A percentile compares a stretch with the other conserved stretches of the same genome.
These are phyloP conservation scores for Trissonchulus latispiculum DNA, from an alignment of 2,888 invertebrate species.

Conservation along the genomic window DNA sequence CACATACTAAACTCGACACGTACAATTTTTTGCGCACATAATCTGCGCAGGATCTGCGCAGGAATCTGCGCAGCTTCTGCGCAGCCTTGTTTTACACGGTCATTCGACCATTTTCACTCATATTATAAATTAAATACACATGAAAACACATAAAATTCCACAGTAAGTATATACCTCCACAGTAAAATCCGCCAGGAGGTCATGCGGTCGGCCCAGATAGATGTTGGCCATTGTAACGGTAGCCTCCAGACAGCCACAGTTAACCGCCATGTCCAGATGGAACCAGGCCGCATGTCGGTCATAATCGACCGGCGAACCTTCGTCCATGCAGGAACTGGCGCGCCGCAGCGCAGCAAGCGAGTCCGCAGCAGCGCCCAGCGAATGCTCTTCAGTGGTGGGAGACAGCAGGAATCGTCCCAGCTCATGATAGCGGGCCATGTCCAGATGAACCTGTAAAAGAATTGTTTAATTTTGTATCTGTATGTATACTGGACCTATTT, in stretches of 20 bases:
- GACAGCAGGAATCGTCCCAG: constrained; percentile 47
- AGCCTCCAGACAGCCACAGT: constrained; percentile 51
- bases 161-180: too few species aligned
- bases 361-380: not conserved
- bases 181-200: constrained; percentile 48
- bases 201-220: constrained; percentile 49
- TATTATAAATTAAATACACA: not conserved
- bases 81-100: too few species aligned
- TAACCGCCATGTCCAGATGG: constrained; percentile 51
- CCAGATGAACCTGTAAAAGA: constrained; percentile 51
- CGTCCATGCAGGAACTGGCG: constrained; percentile 28
- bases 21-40: too few species aligned
- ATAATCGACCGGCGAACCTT: constrained; percentile 38
- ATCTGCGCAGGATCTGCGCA: too few species aligned
- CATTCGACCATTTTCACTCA: not conserved
- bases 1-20: too few species aligned
- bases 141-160: too few species aligned
- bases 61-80: too few species aligned
- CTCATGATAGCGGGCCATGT: constrained; percentile 53
- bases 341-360: constrained; percentile 21
- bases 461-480: too few species aligned
- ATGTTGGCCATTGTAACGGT: constrained; percentile 50
- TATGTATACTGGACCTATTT: too few species aligned
- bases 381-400: constrained; percentile 22
- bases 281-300: constrained; percentile 51